Conservation (phyloP, 1,140 invertebrate species). For the Ips typographus region DNA sequence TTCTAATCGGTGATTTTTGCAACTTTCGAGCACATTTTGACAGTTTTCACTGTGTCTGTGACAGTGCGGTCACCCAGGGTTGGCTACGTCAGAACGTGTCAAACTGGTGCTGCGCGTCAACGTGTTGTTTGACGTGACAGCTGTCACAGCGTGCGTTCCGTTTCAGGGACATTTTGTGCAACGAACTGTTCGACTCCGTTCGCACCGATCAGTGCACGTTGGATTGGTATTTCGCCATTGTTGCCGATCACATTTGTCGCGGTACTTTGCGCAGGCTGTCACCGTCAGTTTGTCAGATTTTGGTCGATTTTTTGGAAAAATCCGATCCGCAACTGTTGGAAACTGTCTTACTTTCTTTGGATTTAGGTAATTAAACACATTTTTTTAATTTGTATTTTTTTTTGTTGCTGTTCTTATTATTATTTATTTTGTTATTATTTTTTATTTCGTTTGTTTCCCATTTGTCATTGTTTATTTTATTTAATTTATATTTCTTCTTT, state of each 20-base stretch:
- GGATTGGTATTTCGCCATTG: slow-evolving; percentile 53
- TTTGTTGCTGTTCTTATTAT: too few relatives aligned
- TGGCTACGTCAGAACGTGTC: too few relatives aligned
- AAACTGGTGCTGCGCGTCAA: too few relatives aligned
- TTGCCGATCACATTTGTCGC: slow-evolving; percentile 55
- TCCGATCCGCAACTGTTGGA: slow-evolving; percentile 68
- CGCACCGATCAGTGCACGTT: slow-evolving; percentile 45
- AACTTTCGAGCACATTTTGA: too few relatives aligned
- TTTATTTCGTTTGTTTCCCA: too few relatives aligned
- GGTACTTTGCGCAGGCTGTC: slow-evolving; percentile 55
- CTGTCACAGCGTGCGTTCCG: background rate
- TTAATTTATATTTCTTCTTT: too few relatives aligned
- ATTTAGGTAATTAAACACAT: slow-evolving; percentile 56
- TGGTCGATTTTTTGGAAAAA: slow-evolving; percentile 63
- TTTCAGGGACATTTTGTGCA: slow-evolving; percentile 53
- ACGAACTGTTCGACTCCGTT: slow-evolving; percentile 55
- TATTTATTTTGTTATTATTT: too few relatives aligned
- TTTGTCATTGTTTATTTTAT: too few relatives aligned
- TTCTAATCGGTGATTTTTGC: too few relatives aligned
- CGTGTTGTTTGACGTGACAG: background rate
- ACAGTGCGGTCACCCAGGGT: too few relatives aligned
- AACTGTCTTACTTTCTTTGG: slow-evolving; percentile 76
- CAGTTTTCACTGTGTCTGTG: too few relatives aligned
- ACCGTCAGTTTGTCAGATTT: slow-evolving; percentile 67
- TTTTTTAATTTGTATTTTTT: background rate